Conservation (phyloP, 1,140 invertebrate genomes). For the Hormaphis cornu region DNA sequence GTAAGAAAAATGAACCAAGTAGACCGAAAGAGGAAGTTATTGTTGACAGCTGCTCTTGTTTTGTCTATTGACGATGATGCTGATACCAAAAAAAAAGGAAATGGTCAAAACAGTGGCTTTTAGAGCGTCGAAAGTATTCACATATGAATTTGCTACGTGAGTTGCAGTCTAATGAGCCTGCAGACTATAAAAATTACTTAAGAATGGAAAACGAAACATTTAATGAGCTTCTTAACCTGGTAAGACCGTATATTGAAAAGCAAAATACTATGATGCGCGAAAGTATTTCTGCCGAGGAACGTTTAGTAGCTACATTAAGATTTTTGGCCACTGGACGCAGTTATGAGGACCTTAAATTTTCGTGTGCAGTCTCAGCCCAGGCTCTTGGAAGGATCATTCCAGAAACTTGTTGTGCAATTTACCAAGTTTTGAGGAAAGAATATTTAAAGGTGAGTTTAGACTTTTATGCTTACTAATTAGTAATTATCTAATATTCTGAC, state of each 20-base stretch:
- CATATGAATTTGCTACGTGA: not conserved
- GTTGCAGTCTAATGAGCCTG: not conserved
- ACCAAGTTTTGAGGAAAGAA: slow-evolving; percentile 5
- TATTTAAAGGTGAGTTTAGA: not conserved
- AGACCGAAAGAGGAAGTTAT: no score
- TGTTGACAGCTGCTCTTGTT: no score
- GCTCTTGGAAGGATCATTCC: slow-evolving; percentile 35
- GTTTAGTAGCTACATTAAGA: slow-evolving; percentile 37
- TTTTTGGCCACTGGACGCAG: slow-evolving; percentile 38
- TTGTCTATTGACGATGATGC: no score
- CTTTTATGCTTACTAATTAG: no score
- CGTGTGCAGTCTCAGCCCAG: slow-evolving; percentile 37
- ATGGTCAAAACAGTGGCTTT: no score
- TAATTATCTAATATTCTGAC: no score
- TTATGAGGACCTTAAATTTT: slow-evolving; percentile 36
- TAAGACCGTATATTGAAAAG: slow-evolving; percentile 32
- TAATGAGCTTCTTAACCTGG: slow-evolving; percentile 34
- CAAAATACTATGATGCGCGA: slow-evolving; percentile 37
- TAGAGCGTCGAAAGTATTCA: not conserved
- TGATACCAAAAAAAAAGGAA: no score
- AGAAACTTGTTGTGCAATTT: slow-evolving; percentile 37
- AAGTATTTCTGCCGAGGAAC: slow-evolving; percentile 33
- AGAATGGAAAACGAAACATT: slow-evolving; percentile 36
- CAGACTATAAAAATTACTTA: slow-evolving; percentile 30
- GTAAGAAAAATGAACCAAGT: no score